Percentiles rank a stretch among this genome's conserved stretches.
Conservation (phyloP, 23 tunicate genomes). For the Styela plicata region DNA sequence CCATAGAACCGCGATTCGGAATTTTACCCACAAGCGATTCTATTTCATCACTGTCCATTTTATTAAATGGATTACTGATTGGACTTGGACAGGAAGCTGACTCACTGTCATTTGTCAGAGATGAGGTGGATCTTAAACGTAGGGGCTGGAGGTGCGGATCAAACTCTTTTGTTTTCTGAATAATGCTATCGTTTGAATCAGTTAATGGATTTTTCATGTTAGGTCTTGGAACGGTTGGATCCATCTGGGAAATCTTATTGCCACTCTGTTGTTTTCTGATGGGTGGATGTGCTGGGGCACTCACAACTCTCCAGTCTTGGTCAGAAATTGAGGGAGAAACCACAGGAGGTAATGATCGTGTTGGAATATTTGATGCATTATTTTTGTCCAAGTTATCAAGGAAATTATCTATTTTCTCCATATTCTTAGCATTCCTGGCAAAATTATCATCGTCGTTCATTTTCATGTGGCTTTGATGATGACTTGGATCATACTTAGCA, state of each 20-base stretch:
- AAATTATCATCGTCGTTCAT: neutral
- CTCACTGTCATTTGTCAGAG: neutral
- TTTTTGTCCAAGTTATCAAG: constrained; percentile 3
- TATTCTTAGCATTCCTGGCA: neutral
- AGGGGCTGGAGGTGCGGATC: neutral
- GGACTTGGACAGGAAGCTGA: neutral
- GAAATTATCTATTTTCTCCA: constrained; percentile 7
- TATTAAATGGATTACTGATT: constrained; percentile 1
- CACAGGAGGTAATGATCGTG: neutral
- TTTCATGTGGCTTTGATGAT: neutral
- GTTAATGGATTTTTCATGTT: neutral
- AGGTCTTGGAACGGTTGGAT: neutral
- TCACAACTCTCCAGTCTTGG: constrained; percentile 1
- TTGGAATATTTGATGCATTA: neutral
- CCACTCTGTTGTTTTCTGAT: neutral
- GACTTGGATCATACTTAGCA: neutral
- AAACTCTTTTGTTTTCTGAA: neutral
- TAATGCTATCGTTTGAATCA: neutral
- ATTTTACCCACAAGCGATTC: neutral
- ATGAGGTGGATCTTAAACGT: neutral
- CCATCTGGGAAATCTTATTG: neutral
- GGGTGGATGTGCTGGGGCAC: neutral
- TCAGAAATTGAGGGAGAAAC: neutral
- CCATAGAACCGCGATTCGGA: neutral
- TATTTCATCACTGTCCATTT: constrained; percentile 23